A percentile compares a stretch with the other conserved stretches of the same genome.
phyloP scores from a whole-genome alignment of 2,888 invertebrate genomes.

The Cecidostiba fungosa region DNA sequence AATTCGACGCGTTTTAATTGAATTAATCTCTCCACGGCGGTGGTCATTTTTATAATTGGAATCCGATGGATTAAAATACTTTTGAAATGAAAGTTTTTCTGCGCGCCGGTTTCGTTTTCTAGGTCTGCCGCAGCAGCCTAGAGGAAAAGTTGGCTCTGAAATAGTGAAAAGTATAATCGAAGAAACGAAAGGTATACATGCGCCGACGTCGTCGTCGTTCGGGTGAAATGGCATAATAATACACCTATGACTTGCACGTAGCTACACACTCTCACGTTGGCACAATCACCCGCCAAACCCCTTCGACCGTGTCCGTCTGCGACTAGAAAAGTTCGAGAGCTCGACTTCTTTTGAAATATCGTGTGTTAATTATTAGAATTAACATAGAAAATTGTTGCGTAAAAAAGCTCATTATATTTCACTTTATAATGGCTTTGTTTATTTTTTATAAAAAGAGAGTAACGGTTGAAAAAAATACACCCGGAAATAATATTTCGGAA shows the following conservation, averaged over 20 bases:
- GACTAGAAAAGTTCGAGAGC: not conserved
- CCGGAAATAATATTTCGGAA: slow-evolving; percentile 1
- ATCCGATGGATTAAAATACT: slow-evolving; percentile 37
- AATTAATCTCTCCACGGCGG: slow-evolving; percentile 9
- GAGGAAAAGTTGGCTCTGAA: slow-evolving; percentile 13
- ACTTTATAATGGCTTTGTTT: not conserved
- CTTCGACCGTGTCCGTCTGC: slow-evolving; percentile 68
- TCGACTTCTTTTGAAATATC: not conserved
- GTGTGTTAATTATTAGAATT: not conserved
- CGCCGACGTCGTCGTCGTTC: not conserved
- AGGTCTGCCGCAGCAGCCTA: not conserved
- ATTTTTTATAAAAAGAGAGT: not conserved
- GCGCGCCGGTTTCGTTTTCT: not conserved
- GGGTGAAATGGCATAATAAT: slow-evolving; percentile 42
- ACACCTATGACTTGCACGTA: slow-evolving; percentile 24
- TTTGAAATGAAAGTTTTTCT: slow-evolving; percentile 34
- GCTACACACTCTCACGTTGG: not conserved
- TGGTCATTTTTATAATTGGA: not conserved
- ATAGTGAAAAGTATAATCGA: slow-evolving; percentile 54
- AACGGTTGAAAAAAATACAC: not conserved
- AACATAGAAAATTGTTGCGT: too few species aligned
- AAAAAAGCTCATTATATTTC: not conserved
- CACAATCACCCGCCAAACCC: slow-evolving; percentile 61
- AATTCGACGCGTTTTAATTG: slow-evolving; percentile 46
- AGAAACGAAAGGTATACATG: slow-evolving; percentile 43